phyloP scores from a whole-genome alignment of 2,797 vertebrate species.

The Sebastes trivittatus region DNA sequence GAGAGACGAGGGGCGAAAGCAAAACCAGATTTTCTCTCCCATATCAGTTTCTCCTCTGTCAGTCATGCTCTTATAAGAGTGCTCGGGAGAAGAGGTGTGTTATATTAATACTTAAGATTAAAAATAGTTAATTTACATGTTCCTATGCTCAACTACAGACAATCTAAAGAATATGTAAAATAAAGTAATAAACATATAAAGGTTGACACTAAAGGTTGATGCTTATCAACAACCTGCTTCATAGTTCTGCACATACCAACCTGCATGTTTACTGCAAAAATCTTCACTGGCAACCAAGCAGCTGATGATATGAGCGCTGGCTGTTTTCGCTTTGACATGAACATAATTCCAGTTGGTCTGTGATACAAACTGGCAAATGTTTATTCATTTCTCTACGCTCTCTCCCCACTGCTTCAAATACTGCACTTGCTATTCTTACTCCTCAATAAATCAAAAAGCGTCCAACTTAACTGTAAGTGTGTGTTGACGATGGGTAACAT shows the following conservation, averaged over 20 bases:
- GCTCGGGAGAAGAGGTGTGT: slow-evolving; percentile 29
- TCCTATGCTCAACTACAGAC: background rate
- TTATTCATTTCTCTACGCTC: background rate
- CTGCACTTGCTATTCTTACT: background rate
- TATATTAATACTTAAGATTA: slow-evolving; percentile 26
- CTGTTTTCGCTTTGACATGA: background rate
- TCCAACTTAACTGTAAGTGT: slow-evolving; percentile 1
- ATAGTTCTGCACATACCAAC: background rate
- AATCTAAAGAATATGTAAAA: too few species aligned
- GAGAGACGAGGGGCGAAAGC: slow-evolving; percentile 69
- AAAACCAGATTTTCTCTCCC: slow-evolving; percentile 81
- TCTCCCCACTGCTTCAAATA: background rate
- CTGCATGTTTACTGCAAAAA: background rate
- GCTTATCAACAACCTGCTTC: background rate
- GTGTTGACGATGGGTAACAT: slow-evolving; percentile 24
- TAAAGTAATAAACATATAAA: background rate
- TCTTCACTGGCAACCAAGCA: background rate
- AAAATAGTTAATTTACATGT: background rate
- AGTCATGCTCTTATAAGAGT: slow-evolving; percentile 59
- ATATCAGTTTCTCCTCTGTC: slow-evolving; percentile 74
- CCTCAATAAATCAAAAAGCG: slow-evolving; percentile 26
- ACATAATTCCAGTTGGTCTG: slow-evolving; percentile 11
- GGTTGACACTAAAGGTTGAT: background rate
- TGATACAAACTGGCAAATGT: background rate
- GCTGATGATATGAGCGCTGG: background rate